Percentiles rank a stretch among this genome's conserved stretches.
These are phyloP conservation scores for Sphaerophoria rueppellii DNA, from an alignment of 2,888 invertebrate species.

Conservation along the genomic window DNA sequence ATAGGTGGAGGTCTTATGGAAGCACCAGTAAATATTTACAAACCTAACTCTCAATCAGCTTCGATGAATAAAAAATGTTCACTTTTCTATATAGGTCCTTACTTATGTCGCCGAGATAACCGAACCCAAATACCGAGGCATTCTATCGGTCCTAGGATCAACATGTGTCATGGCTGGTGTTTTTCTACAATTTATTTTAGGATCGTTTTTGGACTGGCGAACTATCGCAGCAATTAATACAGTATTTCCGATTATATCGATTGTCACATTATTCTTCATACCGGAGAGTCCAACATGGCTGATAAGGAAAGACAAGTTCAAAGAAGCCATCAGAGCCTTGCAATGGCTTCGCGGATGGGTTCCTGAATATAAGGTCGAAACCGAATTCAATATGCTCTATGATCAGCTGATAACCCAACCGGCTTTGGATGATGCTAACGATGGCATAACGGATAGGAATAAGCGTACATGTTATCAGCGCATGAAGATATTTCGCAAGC, in stretches of 20 bases:
- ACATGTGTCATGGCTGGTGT: slow-evolving; percentile 90
- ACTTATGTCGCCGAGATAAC: slow-evolving; percentile 93
- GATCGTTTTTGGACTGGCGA: slow-evolving; percentile 88
- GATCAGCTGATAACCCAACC: slow-evolving; percentile 79
- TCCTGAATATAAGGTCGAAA: slow-evolving; percentile 84
- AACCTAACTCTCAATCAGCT: not conserved
- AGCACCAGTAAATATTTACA: slow-evolving; percentile 86
- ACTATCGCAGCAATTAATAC: slow-evolving; percentile 87
- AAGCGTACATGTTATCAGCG: slow-evolving; percentile 74
- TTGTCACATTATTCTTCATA: slow-evolving; percentile 86
- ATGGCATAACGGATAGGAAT: slow-evolving; percentile 70
- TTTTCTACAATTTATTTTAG: slow-evolving; percentile 89
- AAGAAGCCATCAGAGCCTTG: slow-evolving; percentile 87
- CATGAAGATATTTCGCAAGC: slow-evolving; percentile 83
- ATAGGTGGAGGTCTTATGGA: slow-evolving; percentile 90
- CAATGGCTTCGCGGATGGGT: slow-evolving; percentile 93
- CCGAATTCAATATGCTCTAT: slow-evolving; percentile 80
- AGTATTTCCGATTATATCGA: slow-evolving; percentile 86
- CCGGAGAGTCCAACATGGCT: slow-evolving; percentile 94
- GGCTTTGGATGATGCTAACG: slow-evolving; percentile 76
- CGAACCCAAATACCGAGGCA: slow-evolving; percentile 89
- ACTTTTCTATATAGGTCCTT: slow-evolving; percentile 84
- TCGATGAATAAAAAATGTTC: not conserved
- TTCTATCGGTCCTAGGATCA: slow-evolving; percentile 87
- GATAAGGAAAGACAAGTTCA: slow-evolving; percentile 85